Base-by-base conservation (phyloP, 2,797 vertebrate species). In the Remorina albescens region DNA sequence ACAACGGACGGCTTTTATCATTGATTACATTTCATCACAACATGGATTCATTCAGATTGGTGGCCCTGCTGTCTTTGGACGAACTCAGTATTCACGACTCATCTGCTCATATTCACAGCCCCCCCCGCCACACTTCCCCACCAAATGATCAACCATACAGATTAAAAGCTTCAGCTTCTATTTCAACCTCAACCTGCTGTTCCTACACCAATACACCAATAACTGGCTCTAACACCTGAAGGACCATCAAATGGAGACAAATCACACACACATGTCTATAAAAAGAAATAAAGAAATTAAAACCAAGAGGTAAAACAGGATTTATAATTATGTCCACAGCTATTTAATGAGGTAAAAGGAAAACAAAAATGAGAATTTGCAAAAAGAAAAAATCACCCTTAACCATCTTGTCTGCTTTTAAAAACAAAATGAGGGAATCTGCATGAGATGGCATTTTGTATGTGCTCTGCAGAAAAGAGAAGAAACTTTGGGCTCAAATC, bases 81-180 rank as follows among this genome's bases (percentile, higher is more conserved):
- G 80, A 69, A 74, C 72, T 87, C 82, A 82, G 62, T 47, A 32
- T 74, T 84, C 72, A 68, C 63, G 25, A 77, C 57, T 86, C 80
- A 70, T 82, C 81, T 78, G 73, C 66, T 82, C 44, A 7, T 51
- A 44, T 65, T 37, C 55, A 13, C 62, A 80, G 28, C 39, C 39
- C 2, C 15, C 39, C 15, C 6, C 7, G 42, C 9, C 23, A 57
- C 54, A 28, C 71, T 53, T 23, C 61, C 58, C 61, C 58, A n/a
- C 51, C 58, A 73, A 68, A 80, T 49, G 19, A 70, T 68, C 79
- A 58, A 60, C 54, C 16, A 18, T 23, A 42, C n/a, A 78, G 9
- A 25, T 19, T 51, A 23, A 60, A 47, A 15, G 56, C 42, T 36
- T 56, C 11, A 21, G 59, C 25, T 60, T 50, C 44, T 42, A 0